Conservation (phyloP, 2,113 vertebrate genomes). For the Rafetus swinhoei region DNA sequence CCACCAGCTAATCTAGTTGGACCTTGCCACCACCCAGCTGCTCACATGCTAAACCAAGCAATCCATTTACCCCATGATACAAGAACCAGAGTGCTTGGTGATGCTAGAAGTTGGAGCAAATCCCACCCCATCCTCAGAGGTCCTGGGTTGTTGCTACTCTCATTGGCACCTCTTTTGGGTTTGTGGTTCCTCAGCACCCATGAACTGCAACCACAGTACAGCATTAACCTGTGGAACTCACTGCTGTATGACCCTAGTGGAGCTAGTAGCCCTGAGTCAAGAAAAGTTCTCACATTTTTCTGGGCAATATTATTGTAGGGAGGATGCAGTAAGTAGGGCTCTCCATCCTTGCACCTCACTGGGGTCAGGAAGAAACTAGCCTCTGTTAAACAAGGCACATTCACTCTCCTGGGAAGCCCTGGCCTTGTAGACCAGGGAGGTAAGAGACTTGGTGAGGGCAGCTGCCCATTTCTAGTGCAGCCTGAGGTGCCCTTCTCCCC, state of each 20-base stretch:
- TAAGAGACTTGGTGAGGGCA: neutral
- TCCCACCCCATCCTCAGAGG: neutral
- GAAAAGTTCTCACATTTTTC: neutral
- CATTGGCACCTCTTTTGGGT: neutral
- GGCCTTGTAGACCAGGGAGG: neutral
- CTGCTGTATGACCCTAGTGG: neutral
- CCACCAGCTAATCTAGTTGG: neutral
- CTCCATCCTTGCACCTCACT: neutral
- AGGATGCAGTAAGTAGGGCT: neutral
- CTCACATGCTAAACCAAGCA: neutral
- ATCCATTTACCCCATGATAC: neutral
- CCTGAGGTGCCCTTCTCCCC: neutral
- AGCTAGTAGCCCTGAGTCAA: neutral
- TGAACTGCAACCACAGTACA: neutral
- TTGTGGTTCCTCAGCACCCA: neutral
- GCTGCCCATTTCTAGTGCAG: neutral
- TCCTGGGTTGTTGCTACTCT: neutral
- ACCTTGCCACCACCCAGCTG: neutral
- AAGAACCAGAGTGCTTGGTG: neutral
- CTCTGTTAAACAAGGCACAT: neutral
- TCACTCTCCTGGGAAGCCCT: neutral
- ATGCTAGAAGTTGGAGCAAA: neutral
- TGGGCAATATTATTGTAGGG: neutral
- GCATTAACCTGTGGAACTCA: neutral
- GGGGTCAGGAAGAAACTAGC: neutral